Evolutionary conservation across 2,888 invertebrate genomes (phyloP), one percentile per base, ranked within the genome.

Genomic region (Thymelicus lineola): DNA sequence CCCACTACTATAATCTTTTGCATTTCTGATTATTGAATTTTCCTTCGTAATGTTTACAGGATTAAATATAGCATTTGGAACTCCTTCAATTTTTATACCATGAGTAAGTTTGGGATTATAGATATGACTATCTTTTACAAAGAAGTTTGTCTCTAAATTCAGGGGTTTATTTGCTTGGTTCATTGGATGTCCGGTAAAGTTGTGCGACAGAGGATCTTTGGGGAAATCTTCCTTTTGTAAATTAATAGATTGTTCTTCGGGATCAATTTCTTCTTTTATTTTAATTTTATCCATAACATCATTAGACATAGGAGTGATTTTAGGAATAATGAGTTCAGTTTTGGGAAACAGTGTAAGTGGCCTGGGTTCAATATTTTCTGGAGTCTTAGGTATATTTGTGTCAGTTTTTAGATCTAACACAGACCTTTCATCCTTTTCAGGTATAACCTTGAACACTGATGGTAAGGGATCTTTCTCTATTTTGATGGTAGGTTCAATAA

Each of bases 321-420:
- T 95, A 42, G 95, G 95, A 80, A 95, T 95, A 74, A 95, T 95
- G 72, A 95, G 89, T 85, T 95, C 95, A 53, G 95, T 95, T 91
- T 95, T 95, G 72, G 94, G 89, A 81, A 88, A 93, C 75, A 89
- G 82, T 72, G 83, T 71, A 46, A 84, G 80, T 38, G 88, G 80
- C 79, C 89, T 85, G 38, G 84, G 77, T 73, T 91, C 91, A 72
- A 82, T 73, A 74, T 77, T 86, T 64, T 93, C 93, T 62, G 77
- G 71, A 71, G 77, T 82, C 79, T 90, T 91, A 71, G 81, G 74
- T 72, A 73, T 55, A 79, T 75, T 86, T 59, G 80, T 70, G 75
- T 93, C 94, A 65, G 91, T 87, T 86, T 94, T 94, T 7, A 93
- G 80, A 77, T 94, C 94, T 64, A 92, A 81, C 67, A 78, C 84